Percentiles rank a stretch among this genome's conserved stretches.
These are phyloP conservation scores for Eulithis testata DNA, from an alignment of 2,888 invertebrate genomes.

Conservation along the genomic window DNA sequence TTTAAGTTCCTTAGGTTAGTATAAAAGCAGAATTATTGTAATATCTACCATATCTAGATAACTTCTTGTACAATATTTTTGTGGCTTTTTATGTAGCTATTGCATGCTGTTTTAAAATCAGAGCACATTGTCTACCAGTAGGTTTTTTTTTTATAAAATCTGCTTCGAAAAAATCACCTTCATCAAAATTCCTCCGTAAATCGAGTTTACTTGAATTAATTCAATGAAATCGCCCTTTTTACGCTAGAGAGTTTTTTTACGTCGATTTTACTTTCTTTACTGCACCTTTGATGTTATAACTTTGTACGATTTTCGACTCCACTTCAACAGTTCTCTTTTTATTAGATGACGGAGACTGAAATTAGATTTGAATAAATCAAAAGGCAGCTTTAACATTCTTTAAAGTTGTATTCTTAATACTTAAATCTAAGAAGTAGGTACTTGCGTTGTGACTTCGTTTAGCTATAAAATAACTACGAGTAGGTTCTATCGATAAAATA, in stretches of 20 bases:
- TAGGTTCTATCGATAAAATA: too few relatives aligned
- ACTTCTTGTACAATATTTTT: too few relatives aligned
- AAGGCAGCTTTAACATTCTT: background rate
- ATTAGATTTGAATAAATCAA: constrained; percentile 6
- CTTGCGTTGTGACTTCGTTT: too few relatives aligned
- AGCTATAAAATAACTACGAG: too few relatives aligned
- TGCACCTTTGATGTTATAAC: constrained; percentile 67
- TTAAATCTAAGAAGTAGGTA: too few relatives aligned
- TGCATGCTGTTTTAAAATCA: too few relatives aligned
- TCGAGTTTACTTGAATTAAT: constrained; percentile 41
- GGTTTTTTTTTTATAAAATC: background rate
- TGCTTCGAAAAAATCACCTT: constrained; percentile 17
- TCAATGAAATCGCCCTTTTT: constrained; percentile 46
- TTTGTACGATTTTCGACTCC: constrained; percentile 69
- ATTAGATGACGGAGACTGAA: constrained; percentile 47
- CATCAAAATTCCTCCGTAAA: constrained; percentile 30
- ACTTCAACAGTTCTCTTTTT: constrained; percentile 62
- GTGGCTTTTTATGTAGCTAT: too few relatives aligned
- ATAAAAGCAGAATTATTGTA: too few relatives aligned
- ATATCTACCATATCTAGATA: too few relatives aligned
- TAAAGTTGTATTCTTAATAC: background rate
- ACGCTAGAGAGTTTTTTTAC: constrained; percentile 26
- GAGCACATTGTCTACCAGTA: background rate
- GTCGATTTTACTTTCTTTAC: constrained; percentile 38
- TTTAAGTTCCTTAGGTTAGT: too few relatives aligned